phyloP scores from a whole-genome alignment of 2,888 invertebrate genomes.

The Crioceris asparagi region DNA sequence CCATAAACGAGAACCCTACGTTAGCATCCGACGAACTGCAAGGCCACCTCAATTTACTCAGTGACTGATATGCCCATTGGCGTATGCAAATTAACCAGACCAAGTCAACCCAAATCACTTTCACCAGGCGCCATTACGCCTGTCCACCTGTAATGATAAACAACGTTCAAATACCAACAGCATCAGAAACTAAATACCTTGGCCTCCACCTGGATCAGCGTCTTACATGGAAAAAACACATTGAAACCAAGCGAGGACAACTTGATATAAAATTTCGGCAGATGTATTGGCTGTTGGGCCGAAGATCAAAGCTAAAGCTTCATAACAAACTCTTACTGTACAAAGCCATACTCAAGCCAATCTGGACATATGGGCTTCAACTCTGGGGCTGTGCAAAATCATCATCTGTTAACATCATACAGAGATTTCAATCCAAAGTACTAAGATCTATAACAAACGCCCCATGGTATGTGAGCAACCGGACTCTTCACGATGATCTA shows the following conservation, averaged over 20 bases:
- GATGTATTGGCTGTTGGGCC: not conserved
- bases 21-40: constrained; percentile 1
- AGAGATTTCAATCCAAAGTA: not conserved
- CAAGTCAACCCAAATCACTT: constrained; percentile 1
- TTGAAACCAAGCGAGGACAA: not conserved
- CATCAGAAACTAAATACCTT: not conserved
- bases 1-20: not conserved
- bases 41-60: not conserved
- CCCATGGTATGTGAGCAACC: constrained; percentile 1
- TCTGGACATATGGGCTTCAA: not conserved
- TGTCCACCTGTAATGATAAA: not conserved
- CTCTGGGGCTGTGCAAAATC: not conserved
- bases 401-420: not conserved
- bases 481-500: not conserved
- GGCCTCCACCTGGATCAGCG: not conserved
- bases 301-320: not conserved
- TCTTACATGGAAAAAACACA: not conserved
- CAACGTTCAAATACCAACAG: not conserved
- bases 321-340: not conserved
- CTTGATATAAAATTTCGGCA: not conserved
- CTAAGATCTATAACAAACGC: not conserved
- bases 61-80: not conserved
- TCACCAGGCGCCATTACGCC: not conserved
- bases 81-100: not conserved
- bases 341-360: not conserved